Evolutionary conservation across 2,113 vertebrate genomes (phyloP), one percentile per base, ranked within the genome.

Genomic region (Ictalurus furcatus): DNA sequence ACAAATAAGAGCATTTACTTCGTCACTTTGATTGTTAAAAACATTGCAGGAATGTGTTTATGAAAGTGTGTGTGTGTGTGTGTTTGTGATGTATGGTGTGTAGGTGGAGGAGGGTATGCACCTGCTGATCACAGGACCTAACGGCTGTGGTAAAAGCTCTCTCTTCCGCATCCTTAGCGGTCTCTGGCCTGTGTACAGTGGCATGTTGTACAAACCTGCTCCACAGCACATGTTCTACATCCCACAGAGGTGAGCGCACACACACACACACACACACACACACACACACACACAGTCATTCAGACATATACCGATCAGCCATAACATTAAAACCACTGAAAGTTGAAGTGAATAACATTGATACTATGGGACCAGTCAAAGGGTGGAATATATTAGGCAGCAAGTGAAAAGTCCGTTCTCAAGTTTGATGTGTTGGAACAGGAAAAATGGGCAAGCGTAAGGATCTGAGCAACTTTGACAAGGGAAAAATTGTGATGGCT

Each of bases 201-300:
- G 98, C 82, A 95, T 96, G 59, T 96, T 99, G 16, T 95, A 97
- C 92, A 99, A 99, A 90, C 98, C 98, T 0, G 96, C 98, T 59
- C 98, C 98, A 0, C 96, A 99, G 19, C 96, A 99, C 80, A 97
- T 99, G 98, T 99, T 99, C 94, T 99, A 99, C 94, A 99, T 99
- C 93, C 98, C 98, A 91, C 98, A 99, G 93, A 98, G 98, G 98
- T 99, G 93, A 87, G 71, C 54, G 30, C 37, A 8, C 67, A 86
- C 74, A 58, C 71, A 67, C 63, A 83, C 40, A 25, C 37, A 13
- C 59, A 78, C 34, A 28, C 65, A 88, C 73, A 40, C 69, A 76
- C 63, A 76, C 40, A 30, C 37, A 54, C 56, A 79, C 59, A 52
- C 28, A 73, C 44, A 48, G 44, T 48, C 44, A 48, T 48, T 48